phyloP scores from a whole-genome alignment of 2,888 invertebrate genomes.

The Drosophila mulleri region DNA sequence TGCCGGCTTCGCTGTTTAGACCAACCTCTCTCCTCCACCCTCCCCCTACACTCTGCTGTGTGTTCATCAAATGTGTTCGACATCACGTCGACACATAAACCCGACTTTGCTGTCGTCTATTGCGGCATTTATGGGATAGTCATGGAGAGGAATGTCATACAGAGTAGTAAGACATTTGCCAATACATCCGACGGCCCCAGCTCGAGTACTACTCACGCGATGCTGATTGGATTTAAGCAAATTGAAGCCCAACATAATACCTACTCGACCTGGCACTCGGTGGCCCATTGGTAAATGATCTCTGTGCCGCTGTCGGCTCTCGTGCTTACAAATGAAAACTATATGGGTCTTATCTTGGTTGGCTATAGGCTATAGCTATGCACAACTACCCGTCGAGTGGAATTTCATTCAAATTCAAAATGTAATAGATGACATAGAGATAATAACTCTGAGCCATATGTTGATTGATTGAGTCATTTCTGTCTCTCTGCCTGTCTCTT shows the following conservation, averaged over 20 bases:
- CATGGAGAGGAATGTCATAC: slow-evolving; percentile 41
- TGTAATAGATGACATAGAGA: background rate
- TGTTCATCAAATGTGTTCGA: slow-evolving; percentile 55
- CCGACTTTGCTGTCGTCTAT: slow-evolving; percentile 23
- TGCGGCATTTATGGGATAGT: slow-evolving; percentile 59
- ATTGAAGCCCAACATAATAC: slow-evolving; percentile 6
- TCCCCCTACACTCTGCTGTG: background rate
- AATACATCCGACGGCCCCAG: too few species aligned
- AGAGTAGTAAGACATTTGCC: slow-evolving; percentile 28
- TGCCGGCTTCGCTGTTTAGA: slow-evolving; percentile 33
- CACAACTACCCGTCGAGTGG: too few species aligned
- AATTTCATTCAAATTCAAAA: background rate
- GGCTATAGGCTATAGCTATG: too few species aligned
- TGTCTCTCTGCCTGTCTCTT: background rate
- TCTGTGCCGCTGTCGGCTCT: background rate
- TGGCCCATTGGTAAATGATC: slow-evolving; percentile 16
- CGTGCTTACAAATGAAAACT: background rate
- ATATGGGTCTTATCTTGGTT: background rate
- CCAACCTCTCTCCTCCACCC: background rate
- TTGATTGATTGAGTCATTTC: background rate
- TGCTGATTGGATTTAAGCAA: slow-evolving; percentile 18
- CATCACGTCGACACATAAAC: slow-evolving; percentile 66
- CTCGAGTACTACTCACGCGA: slow-evolving; percentile 19
- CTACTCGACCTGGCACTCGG: slow-evolving; percentile 13
- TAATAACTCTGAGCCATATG: background rate